Percentiles rank a stretch among this genome's conserved stretches.
Conservation (phyloP, 1,140 invertebrate species). For the Bicyclus anynana region DNA sequence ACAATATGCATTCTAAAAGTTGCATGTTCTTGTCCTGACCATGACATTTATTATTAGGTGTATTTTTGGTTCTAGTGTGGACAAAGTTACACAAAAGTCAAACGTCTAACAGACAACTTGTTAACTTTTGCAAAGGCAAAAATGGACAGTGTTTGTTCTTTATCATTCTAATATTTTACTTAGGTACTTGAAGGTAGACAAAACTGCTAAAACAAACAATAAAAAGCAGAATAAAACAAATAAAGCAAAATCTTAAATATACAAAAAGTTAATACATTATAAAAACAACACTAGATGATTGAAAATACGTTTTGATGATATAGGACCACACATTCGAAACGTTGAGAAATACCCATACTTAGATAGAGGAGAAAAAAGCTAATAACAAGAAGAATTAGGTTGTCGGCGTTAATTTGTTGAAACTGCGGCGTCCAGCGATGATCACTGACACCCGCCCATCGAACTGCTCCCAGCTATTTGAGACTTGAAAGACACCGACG, state of each 20-base stretch:
- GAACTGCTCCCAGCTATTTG: neutral
- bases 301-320: neutral
- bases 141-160: too few species aligned
- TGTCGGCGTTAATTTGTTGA: constrained; percentile 17
- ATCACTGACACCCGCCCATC: constrained; percentile 4
- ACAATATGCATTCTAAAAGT: too few species aligned
- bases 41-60: too few species aligned
- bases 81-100: too few species aligned
- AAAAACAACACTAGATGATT: neutral
- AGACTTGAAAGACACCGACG: constrained; percentile 10
- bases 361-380: constrained; percentile 2
- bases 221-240: neutral
- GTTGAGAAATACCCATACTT: neutral
- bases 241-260: neutral
- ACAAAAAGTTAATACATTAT: too few species aligned
- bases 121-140: too few species aligned
- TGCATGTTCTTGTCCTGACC: too few species aligned
- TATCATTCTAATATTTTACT: too few species aligned
- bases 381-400: constrained; percentile 9
- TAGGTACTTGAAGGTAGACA: too few species aligned
- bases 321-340: constrained; percentile 13
- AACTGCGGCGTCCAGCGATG: constrained; percentile 18
- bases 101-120: too few species aligned
- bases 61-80: too few species aligned
- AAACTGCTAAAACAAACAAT: too few species aligned